Percentiles rank a stretch among this genome's conserved stretches.
Evolutionary conservation across 2,797 vertebrate genomes (phyloP).

Genomic region (Eleutherodactylus coqui): DNA sequence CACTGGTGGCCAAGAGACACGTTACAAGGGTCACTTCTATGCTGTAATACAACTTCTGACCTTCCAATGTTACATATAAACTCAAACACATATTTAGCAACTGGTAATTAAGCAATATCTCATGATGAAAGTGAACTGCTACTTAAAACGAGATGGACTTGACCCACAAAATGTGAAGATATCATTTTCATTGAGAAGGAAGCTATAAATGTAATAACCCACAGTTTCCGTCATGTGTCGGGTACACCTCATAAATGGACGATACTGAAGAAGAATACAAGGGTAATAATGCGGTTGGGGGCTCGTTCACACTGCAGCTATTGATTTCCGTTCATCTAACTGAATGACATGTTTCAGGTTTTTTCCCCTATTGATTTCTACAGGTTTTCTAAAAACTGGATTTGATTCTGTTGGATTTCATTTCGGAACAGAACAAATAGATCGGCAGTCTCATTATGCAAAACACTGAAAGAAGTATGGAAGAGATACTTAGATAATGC

Average conservation of each 20-base stretch:
- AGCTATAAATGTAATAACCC: not conserved
- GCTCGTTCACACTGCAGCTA: too few species aligned
- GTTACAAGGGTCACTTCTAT: constrained; percentile 1
- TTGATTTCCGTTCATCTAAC: too few species aligned
- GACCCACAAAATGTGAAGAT: not conserved
- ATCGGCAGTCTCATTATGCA: too few species aligned
- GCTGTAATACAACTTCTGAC: constrained; percentile 20
- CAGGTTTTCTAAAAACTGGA: too few species aligned
- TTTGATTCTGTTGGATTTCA: too few species aligned
- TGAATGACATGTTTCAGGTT: too few species aligned
- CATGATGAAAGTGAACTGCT: not conserved
- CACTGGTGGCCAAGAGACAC: constrained; percentile 1
- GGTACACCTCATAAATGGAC: not conserved
- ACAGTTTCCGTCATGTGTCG: too few species aligned
- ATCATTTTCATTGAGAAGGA: not conserved
- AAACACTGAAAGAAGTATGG: too few species aligned
- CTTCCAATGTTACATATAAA: not conserved
- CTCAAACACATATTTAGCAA: constrained; percentile 4
- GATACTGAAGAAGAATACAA: not conserved
- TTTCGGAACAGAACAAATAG: too few species aligned
- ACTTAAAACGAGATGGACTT: not conserved
- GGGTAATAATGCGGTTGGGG: not conserved
- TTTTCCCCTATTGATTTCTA: too few species aligned
- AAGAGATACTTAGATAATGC: not conserved
- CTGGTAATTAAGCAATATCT: not conserved